Percentiles rank a stretch among this genome's conserved stretches.
Conservation (phyloP, 1,140 invertebrate species). For the Maniola jurtina region DNA sequence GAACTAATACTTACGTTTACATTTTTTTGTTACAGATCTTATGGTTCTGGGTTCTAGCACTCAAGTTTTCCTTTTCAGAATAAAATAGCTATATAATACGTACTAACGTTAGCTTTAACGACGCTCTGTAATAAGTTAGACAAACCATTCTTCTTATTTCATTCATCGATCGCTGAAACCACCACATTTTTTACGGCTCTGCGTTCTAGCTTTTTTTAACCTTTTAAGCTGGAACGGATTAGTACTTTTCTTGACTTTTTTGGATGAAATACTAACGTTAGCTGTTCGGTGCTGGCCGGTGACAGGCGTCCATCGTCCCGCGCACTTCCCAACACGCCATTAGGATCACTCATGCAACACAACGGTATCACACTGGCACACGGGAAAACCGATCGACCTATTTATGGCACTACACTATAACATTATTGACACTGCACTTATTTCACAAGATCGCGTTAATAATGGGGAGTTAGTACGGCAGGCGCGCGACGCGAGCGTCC, state of each 20-base stretch:
- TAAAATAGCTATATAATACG: too few relatives aligned
- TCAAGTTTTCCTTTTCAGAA: too few relatives aligned
- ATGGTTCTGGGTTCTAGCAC: too few relatives aligned
- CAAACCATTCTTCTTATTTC: too few relatives aligned
- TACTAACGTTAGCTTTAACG: too few relatives aligned
- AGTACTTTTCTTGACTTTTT: background rate
- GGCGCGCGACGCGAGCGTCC: conserved; percentile 52
- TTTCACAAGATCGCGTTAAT: conserved; percentile 14
- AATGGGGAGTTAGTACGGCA: conserved; percentile 45
- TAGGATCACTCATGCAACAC: conserved; percentile 70
- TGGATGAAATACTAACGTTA: conserved; percentile 60
- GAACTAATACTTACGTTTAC: too few relatives aligned
- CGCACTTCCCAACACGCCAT: conserved; percentile 58
- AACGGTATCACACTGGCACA: conserved; percentile 53
- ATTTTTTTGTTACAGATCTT: too few relatives aligned
- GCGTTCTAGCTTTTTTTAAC: too few relatives aligned
- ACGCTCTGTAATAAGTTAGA: too few relatives aligned
- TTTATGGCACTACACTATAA: conserved; percentile 55
- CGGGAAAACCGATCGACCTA: conserved; percentile 21
- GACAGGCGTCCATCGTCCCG: conserved; percentile 68
- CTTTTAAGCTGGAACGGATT: too few relatives aligned
- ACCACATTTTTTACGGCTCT: too few relatives aligned
- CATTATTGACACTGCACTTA: conserved; percentile 52
- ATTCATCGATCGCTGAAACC: too few relatives aligned
- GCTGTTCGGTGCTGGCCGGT: conserved; percentile 71